These are phyloP conservation scores for Papilio glaucus DNA, from an alignment of 1,140 invertebrate species.

Conservation along the genomic window DNA sequence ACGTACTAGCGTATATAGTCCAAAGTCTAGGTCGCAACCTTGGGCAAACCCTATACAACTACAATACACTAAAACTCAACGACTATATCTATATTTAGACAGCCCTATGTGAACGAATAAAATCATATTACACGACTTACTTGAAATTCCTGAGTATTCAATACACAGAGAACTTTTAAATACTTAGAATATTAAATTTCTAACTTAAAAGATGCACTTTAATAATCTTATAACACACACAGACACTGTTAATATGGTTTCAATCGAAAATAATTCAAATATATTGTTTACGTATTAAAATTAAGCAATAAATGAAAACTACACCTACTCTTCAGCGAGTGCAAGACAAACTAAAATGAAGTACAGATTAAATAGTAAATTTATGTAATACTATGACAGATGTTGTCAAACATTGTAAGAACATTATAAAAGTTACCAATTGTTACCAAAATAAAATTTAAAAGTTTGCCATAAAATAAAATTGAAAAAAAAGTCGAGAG, in stretches of 20 bases:
- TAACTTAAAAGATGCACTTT: constrained; percentile 30
- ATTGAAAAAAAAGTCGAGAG: too few species aligned
- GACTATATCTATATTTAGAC: constrained; percentile 38
- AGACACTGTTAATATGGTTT: neutral
- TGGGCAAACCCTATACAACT: constrained; percentile 38
- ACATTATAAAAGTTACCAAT: neutral
- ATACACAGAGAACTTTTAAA: constrained; percentile 19
- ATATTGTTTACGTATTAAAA: constrained; percentile 22
- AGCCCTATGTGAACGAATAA: constrained; percentile 10
- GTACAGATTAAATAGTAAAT: constrained; percentile 36
- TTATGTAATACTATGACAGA: constrained; percentile 19
- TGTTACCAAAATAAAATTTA: constrained; percentile 7
- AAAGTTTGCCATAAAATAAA: neutral
- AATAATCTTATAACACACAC: neutral
- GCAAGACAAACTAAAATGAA: constrained; percentile 9
- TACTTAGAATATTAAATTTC: constrained; percentile 14
- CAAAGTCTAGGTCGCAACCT: constrained; percentile 49
- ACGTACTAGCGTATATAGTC: constrained; percentile 31
- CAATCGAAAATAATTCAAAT: neutral
- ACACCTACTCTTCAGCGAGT: neutral
- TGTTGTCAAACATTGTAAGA: neutral
- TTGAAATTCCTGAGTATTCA: constrained; percentile 16
- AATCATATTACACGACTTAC: constrained; percentile 36
- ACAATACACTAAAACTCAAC: constrained; percentile 26
- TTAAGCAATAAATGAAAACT: constrained; percentile 10